phyloP scores from a whole-genome alignment of 2,888 invertebrate species.

The Apocheima hispidaria region DNA sequence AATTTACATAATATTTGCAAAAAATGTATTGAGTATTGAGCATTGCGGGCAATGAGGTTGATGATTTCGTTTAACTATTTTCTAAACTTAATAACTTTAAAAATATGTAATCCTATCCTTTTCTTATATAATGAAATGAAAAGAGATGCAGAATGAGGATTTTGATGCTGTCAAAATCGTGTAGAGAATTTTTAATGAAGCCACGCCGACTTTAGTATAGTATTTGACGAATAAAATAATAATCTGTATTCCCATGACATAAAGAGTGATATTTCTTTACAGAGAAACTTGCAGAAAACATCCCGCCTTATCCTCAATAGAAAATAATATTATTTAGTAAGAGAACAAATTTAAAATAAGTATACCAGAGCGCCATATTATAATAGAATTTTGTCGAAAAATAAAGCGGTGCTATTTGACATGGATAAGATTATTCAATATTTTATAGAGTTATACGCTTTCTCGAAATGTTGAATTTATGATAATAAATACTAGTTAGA shows the following conservation, averaged over 20 bases:
- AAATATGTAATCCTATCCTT: too few species aligned
- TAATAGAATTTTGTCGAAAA: background rate
- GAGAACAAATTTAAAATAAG: background rate
- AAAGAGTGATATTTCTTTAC: background rate
- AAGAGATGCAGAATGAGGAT: too few species aligned
- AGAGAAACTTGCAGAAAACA: slow-evolving; percentile 10
- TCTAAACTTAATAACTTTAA: too few species aligned
- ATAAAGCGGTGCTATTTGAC: background rate
- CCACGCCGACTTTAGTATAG: too few species aligned
- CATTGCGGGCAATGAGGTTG: too few species aligned
- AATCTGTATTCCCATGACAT: background rate
- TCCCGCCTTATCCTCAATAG: slow-evolving; percentile 18
- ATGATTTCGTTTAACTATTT: too few species aligned
- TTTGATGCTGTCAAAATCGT: too few species aligned
- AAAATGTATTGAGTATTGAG: too few species aligned
- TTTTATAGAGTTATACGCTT: background rate
- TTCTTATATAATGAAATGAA: too few species aligned
- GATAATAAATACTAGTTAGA: background rate
- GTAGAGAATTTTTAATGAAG: too few species aligned
- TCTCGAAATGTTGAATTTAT: background rate
- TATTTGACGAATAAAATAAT: background rate
- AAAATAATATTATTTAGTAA: background rate
- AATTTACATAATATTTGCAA: too few species aligned
- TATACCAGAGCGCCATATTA: slow-evolving; percentile 1
- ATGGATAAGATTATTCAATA: background rate